These are phyloP conservation scores for Circaetus gallicus DNA, from an alignment of 2,113 vertebrate genomes.

Conservation along the genomic window DNA sequence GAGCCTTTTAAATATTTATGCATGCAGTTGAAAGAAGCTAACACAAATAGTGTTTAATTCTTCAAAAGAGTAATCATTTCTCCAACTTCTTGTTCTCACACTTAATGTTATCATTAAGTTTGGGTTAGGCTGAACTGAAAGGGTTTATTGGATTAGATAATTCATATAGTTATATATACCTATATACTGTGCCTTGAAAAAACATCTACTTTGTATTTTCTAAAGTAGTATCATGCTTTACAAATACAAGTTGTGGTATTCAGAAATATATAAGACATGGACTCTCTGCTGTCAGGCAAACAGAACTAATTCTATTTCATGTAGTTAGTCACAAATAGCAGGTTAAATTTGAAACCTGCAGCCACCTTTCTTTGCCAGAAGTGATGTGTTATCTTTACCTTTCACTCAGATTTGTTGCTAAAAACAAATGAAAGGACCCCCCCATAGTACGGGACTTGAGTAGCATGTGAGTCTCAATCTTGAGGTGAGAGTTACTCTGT, in stretches of 20 bases:
- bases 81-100: neutral
- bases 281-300: neutral
- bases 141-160: neutral
- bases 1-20: neutral
- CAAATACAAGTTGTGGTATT: neutral
- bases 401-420: neutral
- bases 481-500: neutral
- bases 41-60: neutral
- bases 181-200: neutral
- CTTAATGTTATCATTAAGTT: neutral
- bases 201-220: neutral
- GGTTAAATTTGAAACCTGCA: neutral
- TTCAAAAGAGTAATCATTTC: neutral
- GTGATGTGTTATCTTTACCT: neutral
- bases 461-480: neutral
- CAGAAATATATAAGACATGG: neutral
- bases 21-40: neutral
- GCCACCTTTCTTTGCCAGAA: neutral
- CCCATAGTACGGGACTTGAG: fast-evolving
- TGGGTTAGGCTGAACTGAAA: neutral
- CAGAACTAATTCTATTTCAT: neutral
- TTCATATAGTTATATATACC: neutral
- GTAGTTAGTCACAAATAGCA: neutral
- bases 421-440: neutral
- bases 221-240: neutral